Percentiles rank a stretch among this genome's conserved stretches.
phyloP scores from a whole-genome alignment of 2,797 vertebrate genomes.

The Liasis olivaceus region DNA sequence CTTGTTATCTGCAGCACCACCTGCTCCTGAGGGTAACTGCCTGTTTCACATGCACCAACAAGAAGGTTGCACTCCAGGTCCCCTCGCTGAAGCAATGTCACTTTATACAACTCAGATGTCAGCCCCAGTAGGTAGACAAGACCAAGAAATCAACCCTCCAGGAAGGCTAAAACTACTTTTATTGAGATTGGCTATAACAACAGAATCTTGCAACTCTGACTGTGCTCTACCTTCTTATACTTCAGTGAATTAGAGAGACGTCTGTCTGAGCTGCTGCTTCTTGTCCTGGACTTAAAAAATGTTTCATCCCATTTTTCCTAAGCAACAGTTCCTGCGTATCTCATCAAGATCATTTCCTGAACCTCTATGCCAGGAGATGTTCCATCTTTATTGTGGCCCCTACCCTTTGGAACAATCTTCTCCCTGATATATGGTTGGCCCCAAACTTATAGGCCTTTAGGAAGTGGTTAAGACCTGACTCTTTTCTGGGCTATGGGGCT shows the following conservation, averaged over 20 bases:
- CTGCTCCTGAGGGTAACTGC: background rate
- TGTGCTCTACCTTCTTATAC: too few relatives aligned
- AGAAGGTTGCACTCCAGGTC: background rate
- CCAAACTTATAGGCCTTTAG: background rate
- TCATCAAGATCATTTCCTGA: background rate
- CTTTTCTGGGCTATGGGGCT: background rate
- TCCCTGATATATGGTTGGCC: background rate
- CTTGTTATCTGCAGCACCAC: background rate
- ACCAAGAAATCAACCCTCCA: too few relatives aligned
- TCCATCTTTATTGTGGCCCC: background rate
- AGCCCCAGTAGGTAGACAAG: background rate
- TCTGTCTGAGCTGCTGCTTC: background rate
- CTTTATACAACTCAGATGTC: background rate
- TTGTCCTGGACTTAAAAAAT: background rate
- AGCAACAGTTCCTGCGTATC: background rate
- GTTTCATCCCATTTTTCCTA: background rate
- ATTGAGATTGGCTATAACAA: too few relatives aligned
- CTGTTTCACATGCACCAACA: background rate
- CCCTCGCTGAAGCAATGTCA: background rate
- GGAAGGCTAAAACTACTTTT: too few relatives aligned
- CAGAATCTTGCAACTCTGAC: too few relatives aligned
- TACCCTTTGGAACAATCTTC: background rate
- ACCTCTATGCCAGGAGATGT: background rate
- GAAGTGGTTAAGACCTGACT: background rate
- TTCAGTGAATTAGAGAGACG: too few relatives aligned